A percentile compares a stretch with the other conserved stretches of the same genome.
Conservation (phyloP, 23 tunicate species). For the Phallusia fumigata region DNA sequence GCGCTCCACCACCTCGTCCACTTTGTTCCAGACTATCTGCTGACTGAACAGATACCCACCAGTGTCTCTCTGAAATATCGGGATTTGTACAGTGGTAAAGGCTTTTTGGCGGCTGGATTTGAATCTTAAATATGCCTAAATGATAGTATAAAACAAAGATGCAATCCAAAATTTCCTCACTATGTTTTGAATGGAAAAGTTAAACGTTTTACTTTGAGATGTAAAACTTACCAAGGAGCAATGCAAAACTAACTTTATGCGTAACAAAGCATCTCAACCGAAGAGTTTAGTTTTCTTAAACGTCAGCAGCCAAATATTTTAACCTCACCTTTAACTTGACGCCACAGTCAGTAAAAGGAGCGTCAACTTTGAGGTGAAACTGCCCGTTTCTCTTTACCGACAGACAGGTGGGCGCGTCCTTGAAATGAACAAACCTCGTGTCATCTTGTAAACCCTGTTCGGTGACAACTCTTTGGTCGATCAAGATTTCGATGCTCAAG, state of each 20-base stretch:
- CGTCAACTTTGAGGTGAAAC: constrained; percentile 60
- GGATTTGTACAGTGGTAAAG: too few species aligned
- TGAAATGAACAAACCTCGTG: constrained; percentile 46
- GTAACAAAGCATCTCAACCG: too few species aligned
- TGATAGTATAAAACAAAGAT: too few species aligned
- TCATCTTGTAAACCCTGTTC: constrained; percentile 52
- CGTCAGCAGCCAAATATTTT: too few species aligned
- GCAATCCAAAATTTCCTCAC: too few species aligned
- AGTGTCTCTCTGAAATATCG: not conserved
- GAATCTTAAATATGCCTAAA: too few species aligned
- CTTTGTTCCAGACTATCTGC: constrained; percentile 66
- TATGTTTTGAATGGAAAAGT: too few species aligned
- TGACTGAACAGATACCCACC: constrained; percentile 41
- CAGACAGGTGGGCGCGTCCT: constrained; percentile 39
- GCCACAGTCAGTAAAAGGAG: constrained; percentile 67
- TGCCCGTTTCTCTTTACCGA: constrained; percentile 35
- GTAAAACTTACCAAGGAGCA: too few species aligned
- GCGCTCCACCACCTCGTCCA: constrained; percentile 41
- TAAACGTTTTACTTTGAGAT: too few species aligned
- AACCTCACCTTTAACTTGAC: constrained; percentile 23
- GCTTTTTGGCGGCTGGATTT: too few species aligned
- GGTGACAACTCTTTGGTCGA: constrained; percentile 65
- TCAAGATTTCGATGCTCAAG: constrained; percentile 57
- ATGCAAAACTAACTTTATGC: too few species aligned
- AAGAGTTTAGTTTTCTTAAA: too few species aligned